Evolutionary conservation across 2,888 invertebrate species (phyloP).

Genomic region (Meganola albula): DNA sequence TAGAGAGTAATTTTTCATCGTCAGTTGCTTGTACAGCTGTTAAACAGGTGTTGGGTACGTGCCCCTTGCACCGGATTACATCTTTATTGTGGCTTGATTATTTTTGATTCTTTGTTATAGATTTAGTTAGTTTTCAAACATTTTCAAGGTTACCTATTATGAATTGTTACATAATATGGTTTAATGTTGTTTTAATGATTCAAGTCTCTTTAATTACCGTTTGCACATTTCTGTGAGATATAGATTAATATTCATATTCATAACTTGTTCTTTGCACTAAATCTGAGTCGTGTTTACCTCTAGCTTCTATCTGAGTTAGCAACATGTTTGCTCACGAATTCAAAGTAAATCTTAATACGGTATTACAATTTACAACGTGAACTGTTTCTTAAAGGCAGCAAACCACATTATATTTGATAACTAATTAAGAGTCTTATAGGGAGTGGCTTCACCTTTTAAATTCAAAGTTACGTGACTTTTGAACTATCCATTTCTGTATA

Average conservation of each 20-base stretch:
- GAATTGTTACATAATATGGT: background rate
- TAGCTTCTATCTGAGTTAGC: constrained; percentile 36
- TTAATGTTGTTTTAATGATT: too few relatives aligned
- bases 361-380: constrained; percentile 50
- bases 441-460: too few relatives aligned
- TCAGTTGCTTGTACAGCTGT: constrained; percentile 63
- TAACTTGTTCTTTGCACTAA: constrained; percentile 48
- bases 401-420: too few relatives aligned
- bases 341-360: too few relatives aligned
- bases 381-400: too few relatives aligned
- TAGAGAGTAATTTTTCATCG: constrained; percentile 55
- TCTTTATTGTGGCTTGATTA: constrained; percentile 31
- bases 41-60: constrained; percentile 64
- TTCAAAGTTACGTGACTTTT: constrained; percentile 9
- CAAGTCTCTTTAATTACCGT: constrained; percentile 31
- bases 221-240: constrained; percentile 38
- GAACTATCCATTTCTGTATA: constrained; percentile 15
- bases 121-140: background rate
- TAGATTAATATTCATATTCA: constrained; percentile 60
- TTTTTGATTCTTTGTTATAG: background rate
- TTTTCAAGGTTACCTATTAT: background rate
- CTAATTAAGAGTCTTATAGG: too few relatives aligned
- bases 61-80: constrained; percentile 47
- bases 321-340: constrained; percentile 52
- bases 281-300: constrained; percentile 44